A percentile compares a stretch with the other conserved stretches of the same genome.
phyloP scores from a whole-genome alignment of 2,113 vertebrate species.

The Crotophaga sulcirostris region DNA sequence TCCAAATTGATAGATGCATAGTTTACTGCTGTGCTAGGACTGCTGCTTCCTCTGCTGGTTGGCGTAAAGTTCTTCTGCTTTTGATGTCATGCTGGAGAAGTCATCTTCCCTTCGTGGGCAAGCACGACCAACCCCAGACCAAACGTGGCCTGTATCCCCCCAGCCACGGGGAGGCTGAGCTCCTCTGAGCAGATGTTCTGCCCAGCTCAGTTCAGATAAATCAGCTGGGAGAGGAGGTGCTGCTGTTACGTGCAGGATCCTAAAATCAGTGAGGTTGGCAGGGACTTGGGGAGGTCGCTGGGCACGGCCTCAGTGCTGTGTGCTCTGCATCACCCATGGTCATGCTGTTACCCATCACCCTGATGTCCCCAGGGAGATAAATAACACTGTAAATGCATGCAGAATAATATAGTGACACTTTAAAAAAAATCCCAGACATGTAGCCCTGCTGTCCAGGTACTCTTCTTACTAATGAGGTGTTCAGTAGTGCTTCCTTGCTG shows the following conservation, averaged over 20 bases:
- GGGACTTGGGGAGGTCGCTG: neutral
- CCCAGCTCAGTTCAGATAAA: neutral
- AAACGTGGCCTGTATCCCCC: neutral
- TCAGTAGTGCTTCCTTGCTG: neutral
- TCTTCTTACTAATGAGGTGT: neutral
- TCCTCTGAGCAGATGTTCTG: neutral
- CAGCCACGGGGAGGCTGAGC: neutral
- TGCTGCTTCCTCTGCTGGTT: neutral
- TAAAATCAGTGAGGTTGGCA: neutral
- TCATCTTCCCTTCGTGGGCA: neutral
- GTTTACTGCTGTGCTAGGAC: rapidly evolving
- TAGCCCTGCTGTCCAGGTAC: neutral
- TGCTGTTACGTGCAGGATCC: neutral
- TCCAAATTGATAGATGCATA: rapidly evolving
- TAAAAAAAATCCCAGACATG: neutral
- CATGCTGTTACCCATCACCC: neutral
- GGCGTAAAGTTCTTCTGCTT: neutral
- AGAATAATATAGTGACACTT: neutral
- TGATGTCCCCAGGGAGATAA: neutral
- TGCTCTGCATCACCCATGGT: neutral
- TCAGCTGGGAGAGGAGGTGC: neutral
- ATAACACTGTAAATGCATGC: neutral
- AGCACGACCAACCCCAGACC: rapidly evolving
- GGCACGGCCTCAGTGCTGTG: rapidly evolving
- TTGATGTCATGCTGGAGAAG: neutral